Conservation (phyloP, 1,140 invertebrate genomes). For the Calosoma granatense region DNA sequence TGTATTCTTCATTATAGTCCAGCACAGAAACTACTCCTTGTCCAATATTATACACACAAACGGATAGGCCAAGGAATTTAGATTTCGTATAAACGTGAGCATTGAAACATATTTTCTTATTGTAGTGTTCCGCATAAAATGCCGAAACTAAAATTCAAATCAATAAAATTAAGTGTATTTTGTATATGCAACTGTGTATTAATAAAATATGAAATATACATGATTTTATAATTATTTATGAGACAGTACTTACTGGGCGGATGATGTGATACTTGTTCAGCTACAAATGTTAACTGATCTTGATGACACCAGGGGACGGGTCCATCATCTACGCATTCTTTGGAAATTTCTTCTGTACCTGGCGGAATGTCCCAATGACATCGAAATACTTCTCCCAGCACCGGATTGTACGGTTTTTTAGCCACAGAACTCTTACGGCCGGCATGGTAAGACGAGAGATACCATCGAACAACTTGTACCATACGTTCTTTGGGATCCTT, state of each 20-base stretch:
- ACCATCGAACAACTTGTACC: slow-evolving; percentile 89
- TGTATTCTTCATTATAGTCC: slow-evolving; percentile 83
- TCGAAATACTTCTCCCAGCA: slow-evolving; percentile 88
- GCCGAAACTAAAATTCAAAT: slow-evolving; percentile 66
- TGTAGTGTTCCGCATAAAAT: slow-evolving; percentile 92
- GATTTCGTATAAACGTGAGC: slow-evolving; percentile 97
- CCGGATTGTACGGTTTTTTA: slow-evolving; percentile 97
- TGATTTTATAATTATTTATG: background rate
- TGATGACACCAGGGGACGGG: slow-evolving; percentile 71
- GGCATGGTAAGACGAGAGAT: slow-evolving; percentile 94
- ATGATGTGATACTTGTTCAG: slow-evolving; percentile 99
- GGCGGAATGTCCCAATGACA: slow-evolving; percentile 72
- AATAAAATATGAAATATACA: too few relatives aligned
- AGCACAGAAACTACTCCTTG: slow-evolving; percentile 71
- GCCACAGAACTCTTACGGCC: slow-evolving; percentile 88
- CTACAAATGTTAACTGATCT: slow-evolving; percentile 80
- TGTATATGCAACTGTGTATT: background rate
- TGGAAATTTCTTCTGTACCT: slow-evolving; percentile 17
- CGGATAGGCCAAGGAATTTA: slow-evolving; percentile 92
- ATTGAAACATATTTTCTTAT: slow-evolving; percentile 82
- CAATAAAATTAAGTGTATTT: too few relatives aligned
- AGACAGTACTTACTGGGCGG: slow-evolving; percentile 67
- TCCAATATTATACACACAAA: slow-evolving; percentile 83
- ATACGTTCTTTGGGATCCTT: slow-evolving; percentile 79
- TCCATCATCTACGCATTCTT: slow-evolving; percentile 53